A percentile compares a stretch with the other conserved stretches of the same genome.
Evolutionary conservation across 2,797 vertebrate genomes (phyloP).

Genomic region (Aphelocoma californica): DNA sequence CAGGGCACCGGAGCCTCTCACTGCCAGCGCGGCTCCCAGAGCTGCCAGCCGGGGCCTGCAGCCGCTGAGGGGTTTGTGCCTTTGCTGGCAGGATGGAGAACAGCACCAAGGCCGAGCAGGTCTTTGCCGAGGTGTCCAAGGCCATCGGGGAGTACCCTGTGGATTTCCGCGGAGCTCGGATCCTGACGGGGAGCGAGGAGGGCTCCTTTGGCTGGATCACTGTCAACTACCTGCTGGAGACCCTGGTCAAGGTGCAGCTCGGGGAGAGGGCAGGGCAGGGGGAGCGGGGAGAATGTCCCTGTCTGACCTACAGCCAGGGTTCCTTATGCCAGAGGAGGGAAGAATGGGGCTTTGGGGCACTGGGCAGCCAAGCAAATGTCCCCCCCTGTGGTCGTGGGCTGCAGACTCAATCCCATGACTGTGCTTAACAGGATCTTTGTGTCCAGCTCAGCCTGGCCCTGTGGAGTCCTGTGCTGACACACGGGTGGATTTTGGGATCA

Average conservation of each 20-base stretch:
- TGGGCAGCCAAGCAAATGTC: neutral
- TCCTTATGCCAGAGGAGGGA: no score
- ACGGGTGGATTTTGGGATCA: fast-evolving
- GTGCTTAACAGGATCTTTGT: neutral
- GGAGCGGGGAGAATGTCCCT: neutral
- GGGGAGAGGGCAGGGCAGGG: neutral
- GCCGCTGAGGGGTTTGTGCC: neutral
- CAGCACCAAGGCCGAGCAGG: constrained; percentile 42
- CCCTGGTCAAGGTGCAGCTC: constrained; percentile 80
- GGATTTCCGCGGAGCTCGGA: constrained; percentile 77
- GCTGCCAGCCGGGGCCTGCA: neutral
- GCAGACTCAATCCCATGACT: neutral
- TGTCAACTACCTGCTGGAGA: constrained; percentile 86
- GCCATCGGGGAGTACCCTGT: constrained; percentile 81
- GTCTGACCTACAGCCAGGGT: neutral
- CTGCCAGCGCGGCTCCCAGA: neutral
- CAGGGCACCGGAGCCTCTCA: neutral
- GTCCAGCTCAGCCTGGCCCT: neutral
- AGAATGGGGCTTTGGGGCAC: neutral
- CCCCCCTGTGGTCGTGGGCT: neutral
- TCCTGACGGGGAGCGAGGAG: constrained; percentile 81
- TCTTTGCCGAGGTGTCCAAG: constrained; percentile 76
- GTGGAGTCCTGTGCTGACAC: neutral
- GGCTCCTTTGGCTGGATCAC: constrained; percentile 88
- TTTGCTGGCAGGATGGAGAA: constrained; percentile 28